phyloP scores from a whole-genome alignment of 2,888 invertebrate genomes.

The Drosophila mettleri region DNA sequence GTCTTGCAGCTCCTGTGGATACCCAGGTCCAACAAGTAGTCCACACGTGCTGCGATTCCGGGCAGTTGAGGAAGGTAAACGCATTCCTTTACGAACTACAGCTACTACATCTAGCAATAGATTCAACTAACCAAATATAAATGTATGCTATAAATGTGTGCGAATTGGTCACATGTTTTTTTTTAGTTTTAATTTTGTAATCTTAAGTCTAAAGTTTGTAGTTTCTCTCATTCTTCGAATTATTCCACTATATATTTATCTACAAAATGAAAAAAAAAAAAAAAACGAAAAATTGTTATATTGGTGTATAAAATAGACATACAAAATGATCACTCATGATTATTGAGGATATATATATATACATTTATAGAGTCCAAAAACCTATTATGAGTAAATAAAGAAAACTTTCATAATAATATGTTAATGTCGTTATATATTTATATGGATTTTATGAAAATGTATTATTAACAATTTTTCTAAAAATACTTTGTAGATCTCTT shows the following conservation, averaged over 20 bases:
- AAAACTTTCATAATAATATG: conserved; percentile 12
- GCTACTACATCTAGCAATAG: conserved; percentile 37
- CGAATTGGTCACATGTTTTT: conserved; percentile 51
- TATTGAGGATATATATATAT: conserved; percentile 47
- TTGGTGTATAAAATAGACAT: conserved; percentile 57
- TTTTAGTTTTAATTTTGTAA: conserved; percentile 63
- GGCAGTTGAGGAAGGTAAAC: conserved; percentile 46
- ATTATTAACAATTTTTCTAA: too few relatives aligned
- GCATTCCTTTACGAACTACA: conserved; percentile 51
- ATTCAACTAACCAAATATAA: conserved; percentile 75
- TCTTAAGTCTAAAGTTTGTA: conserved; percentile 60
- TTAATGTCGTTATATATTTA: background rate
- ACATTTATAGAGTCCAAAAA: conserved; percentile 12
- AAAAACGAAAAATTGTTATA: conserved; percentile 35
- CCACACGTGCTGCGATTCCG: conserved; percentile 61
- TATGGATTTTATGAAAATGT: background rate
- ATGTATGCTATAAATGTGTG: conserved; percentile 58
- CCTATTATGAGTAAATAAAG: conserved; percentile 37
- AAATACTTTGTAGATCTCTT: too few relatives aligned
- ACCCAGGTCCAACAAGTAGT: conserved; percentile 70
- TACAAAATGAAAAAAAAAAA: conserved; percentile 13
- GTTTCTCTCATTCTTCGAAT: conserved; percentile 37
- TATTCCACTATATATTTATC: conserved; percentile 19
- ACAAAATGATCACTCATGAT: conserved; percentile 41
- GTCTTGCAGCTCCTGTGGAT: conserved; percentile 71